Base-by-base conservation (phyloP, 2,113 vertebrate genomes). In the Eclectus roratus region DNA sequence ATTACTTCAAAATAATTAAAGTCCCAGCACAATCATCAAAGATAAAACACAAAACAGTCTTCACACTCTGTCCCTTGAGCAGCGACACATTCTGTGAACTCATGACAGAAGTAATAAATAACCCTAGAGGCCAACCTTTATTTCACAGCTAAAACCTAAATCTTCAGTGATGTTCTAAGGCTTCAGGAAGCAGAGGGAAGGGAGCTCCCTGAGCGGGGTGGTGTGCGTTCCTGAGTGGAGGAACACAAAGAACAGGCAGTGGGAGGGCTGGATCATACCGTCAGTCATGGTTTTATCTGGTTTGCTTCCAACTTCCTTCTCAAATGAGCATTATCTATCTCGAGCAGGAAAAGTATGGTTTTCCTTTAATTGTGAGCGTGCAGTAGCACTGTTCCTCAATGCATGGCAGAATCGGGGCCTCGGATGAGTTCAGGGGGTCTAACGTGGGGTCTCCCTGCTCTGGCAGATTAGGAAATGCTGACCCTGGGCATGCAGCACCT, bases 301-400 rank as follows among this genome's bases (percentile, higher is more conserved):
- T 92, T 80, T 91, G 91, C 74, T 92, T 97, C 95, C 96, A 96
- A 73, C 85, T 95, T 95, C 89, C 79, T 5, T 91, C 82, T 92
- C 35, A 0, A 85, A 68, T 50, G 39, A 91, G 71, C 27, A 91
- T 89, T 95, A 96, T 95, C 96, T 92, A 39, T 15, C 55, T 17
- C 1, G 0, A 76, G 79, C 73, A 73, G 89, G 71, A 90, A 96
- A 24, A 91, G 86, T 33, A 65, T 60, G 84, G 88, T 49, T 97
- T 97, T 94, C 94, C 95, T 97, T 93, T 91, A 17, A 97, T 93
- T 93, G 92, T 96, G 58, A 94, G 86, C 64, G 63, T 80, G 92
- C 64, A 79, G 73, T 47, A 88, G 80, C 0, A 6, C 81, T 66
- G 80, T 19, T 83, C 93, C 68, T 72, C 79, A 58, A 49, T 9